Percentiles rank a stretch among this genome's conserved stretches.
Evolutionary conservation across 2,113 vertebrate species (phyloP).

Genomic region (Poicephalus gulielmi): DNA sequence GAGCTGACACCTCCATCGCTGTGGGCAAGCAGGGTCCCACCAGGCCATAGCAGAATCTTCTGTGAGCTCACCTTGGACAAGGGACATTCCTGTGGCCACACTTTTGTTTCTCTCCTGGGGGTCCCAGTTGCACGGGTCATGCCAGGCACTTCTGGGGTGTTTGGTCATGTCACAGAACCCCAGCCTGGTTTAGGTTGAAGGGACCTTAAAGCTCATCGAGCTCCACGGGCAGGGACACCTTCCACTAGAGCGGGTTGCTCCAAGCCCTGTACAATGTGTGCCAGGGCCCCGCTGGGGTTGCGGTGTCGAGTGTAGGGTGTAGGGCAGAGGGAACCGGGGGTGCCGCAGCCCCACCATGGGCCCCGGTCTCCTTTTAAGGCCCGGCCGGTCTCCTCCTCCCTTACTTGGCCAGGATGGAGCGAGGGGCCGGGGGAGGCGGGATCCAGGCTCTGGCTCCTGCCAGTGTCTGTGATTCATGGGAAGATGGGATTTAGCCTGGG

Average conservation of each 20-base stretch:
- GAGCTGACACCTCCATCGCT: background rate
- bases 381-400: background rate
- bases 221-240: background rate
- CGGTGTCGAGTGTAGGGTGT: too few relatives aligned
- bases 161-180: background rate
- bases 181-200: background rate
- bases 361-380: constrained; percentile 59
- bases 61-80: too few relatives aligned
- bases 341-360: background rate
- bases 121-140: rapidly evolving
- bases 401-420: background rate
- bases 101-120: background rate
- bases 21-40: background rate
- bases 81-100: rapidly evolving
- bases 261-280: background rate
- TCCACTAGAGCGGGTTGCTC: background rate
- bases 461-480: background rate
- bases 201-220: background rate
- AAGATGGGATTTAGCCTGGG: background rate
- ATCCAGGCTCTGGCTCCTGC: background rate
- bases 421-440: background rate
- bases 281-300: rapidly evolving
- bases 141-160: background rate
- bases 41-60: background rate
- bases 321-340: background rate